Evolutionary conservation across 1,140 invertebrate genomes (phyloP), one percentile per base, ranked within the genome.

Genomic region (Drosophila grimshawi): DNA sequence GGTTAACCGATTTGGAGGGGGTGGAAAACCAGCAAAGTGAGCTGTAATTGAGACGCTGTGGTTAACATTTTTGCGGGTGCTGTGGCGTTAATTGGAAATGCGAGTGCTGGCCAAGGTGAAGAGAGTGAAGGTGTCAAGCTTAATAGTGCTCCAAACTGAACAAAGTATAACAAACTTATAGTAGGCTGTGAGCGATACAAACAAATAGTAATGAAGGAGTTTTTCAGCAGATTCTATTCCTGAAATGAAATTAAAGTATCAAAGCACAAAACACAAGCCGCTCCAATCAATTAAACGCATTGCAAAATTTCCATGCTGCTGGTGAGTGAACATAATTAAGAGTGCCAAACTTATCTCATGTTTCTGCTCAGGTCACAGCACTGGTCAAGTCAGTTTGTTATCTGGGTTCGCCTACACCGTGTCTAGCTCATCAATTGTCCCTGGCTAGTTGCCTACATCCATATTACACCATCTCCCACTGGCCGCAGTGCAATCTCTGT

Each of bases 161-260:
- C 8, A 37, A 57, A 66, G 8, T 55, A 43, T 43, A 8, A 59
- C 4, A 35, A 49, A 39, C 7, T 30, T 6, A 35, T 5, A 33
- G 19, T 41, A 43, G 43, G 52, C 49, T 33, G n/a, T 49, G 27
- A 4, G 4, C 10, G n/a, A 43, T 4, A 43, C 10, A 43, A 4
- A 4, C 19, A 19, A 39, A 39, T 33, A 2, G 19, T 52, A n/a
- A 33, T 33, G 8, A 63, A 59, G 7, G 6, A 19, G 7, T 30
- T 29, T 7, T 43, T 33, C 39, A 33, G 39, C 11, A 72, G 86
- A 86, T 57, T 67, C 35, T 45, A 68, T 53, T 66, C 64, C 29
- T 56, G 62, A 78, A 70, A 88, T 86, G 82, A 88, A 86, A 83
- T 86, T 86, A 46, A 88, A 88, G 83, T 88, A 88, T 80, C 80